These are phyloP conservation scores for Drosophila neonasuta DNA, from an alignment of 2,888 invertebrate genomes.

Conservation along the genomic window DNA sequence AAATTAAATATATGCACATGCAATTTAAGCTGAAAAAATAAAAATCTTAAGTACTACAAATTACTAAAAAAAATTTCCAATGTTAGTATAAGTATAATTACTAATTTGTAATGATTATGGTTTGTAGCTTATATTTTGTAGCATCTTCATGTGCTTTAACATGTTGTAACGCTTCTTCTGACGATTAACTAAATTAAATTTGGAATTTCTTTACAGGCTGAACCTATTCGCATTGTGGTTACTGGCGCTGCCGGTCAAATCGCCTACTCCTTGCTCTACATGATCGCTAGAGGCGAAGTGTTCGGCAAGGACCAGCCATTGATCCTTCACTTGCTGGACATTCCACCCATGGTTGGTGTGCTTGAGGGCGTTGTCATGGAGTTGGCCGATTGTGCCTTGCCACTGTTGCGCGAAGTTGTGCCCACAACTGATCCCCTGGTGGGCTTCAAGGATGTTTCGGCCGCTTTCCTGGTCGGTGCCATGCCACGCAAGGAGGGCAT, in stretches of 20 bases:
- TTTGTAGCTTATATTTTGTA: no score
- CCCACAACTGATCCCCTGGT: constrained; percentile 93
- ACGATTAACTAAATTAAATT: no score
- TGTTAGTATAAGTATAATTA: no score
- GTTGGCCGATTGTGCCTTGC: constrained; percentile 96
- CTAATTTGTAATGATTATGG: no score
- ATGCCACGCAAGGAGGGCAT: constrained; percentile 99
- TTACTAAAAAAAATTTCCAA: no score
- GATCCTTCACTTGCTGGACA: constrained; percentile 95
- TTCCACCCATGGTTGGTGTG: constrained; percentile 97
- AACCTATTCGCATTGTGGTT: constrained; percentile 95
- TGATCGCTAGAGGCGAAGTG: constrained; percentile 97
- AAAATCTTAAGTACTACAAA: no score
- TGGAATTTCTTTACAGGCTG: constrained; percentile 83
- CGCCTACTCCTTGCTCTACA: constrained; percentile 97
- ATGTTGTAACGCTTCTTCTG: no score
- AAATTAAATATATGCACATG: no score
- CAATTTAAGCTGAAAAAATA: no score
- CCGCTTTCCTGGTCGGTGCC: constrained; percentile 97
- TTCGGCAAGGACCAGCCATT: constrained; percentile 95
- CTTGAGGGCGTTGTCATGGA: constrained; percentile 99
- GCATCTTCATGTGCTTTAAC: no score
- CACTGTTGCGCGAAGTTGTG: constrained; percentile 91
- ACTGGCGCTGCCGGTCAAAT: constrained; percentile 99
- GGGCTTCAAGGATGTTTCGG: constrained; percentile 97